Evolutionary conservation across 2,888 invertebrate species (phyloP).

Genomic region (Beris morrisii): DNA sequence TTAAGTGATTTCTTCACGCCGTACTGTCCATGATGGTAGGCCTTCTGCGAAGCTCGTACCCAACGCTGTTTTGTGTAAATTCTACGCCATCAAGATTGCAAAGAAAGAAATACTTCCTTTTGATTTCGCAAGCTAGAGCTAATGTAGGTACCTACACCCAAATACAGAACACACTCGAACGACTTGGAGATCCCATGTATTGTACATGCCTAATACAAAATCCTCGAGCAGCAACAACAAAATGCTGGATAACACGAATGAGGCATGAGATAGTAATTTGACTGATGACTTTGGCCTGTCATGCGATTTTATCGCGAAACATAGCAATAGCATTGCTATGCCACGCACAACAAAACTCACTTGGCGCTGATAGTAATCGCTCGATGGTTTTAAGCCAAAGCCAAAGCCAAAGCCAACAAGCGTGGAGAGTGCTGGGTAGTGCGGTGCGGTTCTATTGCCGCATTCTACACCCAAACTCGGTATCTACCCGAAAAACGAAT

Average conservation of each 20-base stretch:
- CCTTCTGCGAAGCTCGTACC: too few species aligned
- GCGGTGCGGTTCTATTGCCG: too few species aligned
- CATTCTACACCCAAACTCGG: background rate
- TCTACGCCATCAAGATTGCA: too few species aligned
- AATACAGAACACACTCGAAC: conserved; percentile 1
- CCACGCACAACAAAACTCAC: conserved; percentile 27
- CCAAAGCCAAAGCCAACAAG: conserved; percentile 16
- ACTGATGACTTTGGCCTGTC: conserved; percentile 43
- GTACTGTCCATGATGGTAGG: too few species aligned
- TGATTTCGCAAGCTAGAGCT: background rate
- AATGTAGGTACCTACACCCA: background rate
- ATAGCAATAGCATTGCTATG: conserved; percentile 26
- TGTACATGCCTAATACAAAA: background rate
- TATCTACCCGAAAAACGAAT: conserved; percentile 23
- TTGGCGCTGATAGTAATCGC: conserved; percentile 36
- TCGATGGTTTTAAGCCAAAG: conserved; percentile 25
- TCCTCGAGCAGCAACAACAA: conserved; percentile 2
- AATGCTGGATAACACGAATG: conserved; percentile 31
- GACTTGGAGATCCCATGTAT: background rate
- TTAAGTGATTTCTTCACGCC: too few species aligned
- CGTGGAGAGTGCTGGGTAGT: background rate
- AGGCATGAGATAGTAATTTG: conserved; percentile 39
- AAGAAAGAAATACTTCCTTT: too few species aligned
- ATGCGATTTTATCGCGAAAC: conserved; percentile 42
- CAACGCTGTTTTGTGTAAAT: too few species aligned